Evolutionary conservation across 2,113 vertebrate species (phyloP).

Genomic region (Antennarius striatus): DNA sequence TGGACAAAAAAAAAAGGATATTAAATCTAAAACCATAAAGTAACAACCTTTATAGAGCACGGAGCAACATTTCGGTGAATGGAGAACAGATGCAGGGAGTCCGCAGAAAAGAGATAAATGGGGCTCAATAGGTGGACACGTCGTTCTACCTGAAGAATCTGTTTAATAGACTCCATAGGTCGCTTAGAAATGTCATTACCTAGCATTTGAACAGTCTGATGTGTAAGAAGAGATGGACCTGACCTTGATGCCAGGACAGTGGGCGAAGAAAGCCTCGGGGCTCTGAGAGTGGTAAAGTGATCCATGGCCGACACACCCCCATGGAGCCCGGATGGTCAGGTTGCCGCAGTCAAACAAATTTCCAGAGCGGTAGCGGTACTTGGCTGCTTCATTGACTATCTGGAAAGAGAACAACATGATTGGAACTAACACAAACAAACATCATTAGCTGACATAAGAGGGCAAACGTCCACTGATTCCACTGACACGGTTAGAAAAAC

Average conservation of each 20-base stretch:
- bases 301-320: conserved; percentile 97
- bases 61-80: too few relatives aligned
- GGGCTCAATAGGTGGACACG: too few relatives aligned
- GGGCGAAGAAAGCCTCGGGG: conserved; percentile 96
- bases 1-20: too few relatives aligned
- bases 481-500: neutral
- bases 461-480: neutral
- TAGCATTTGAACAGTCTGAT: neutral
- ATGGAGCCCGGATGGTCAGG: conserved; percentile 94
- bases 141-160: too few relatives aligned
- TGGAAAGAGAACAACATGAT: conserved; percentile 57
- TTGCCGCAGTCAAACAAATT: conserved; percentile 94
- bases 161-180: too few relatives aligned
- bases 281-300: conserved; percentile 97
- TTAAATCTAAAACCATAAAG: too few relatives aligned
- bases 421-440: neutral
- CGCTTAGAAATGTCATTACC: neutral
- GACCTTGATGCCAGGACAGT: conserved; percentile 96
- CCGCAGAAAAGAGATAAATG: too few relatives aligned
- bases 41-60: too few relatives aligned
- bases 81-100: too few relatives aligned
- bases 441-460: neutral
- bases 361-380: conserved; percentile 96
- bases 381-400: conserved; percentile 99
- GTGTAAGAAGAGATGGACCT: conserved; percentile 5